Percentiles rank a stretch among this genome's conserved stretches.
Conservation (phyloP, 2,888 invertebrate genomes). For the Phortica magna region DNA sequence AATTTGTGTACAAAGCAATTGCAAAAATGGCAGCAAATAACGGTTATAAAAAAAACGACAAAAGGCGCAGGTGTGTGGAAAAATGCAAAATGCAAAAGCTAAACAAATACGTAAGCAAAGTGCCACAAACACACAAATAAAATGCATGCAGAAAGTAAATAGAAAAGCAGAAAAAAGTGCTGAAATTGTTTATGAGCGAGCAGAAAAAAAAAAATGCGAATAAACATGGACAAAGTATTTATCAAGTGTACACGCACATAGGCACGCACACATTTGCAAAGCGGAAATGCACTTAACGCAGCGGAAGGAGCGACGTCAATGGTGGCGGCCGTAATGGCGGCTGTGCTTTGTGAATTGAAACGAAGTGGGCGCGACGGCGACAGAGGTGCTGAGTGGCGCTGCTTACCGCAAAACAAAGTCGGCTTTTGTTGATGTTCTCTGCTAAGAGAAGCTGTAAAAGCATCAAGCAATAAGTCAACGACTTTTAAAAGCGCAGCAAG, state of each 20-base stretch:
- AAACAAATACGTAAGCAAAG: slow-evolving; percentile 1
- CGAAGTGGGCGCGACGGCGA: too few species aligned
- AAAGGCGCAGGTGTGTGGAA: not conserved
- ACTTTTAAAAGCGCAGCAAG: too few species aligned
- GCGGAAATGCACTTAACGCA: slow-evolving; percentile 62
- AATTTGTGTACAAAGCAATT: slow-evolving; percentile 5
- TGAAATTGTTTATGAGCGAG: slow-evolving; percentile 14
- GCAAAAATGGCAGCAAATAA: not conserved
- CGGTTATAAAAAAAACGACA: not conserved
- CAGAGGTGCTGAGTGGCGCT: too few species aligned
- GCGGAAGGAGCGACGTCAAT: slow-evolving; percentile 25
- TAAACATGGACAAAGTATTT: slow-evolving; percentile 58
- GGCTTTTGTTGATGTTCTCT: too few species aligned
- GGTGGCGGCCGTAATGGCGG: slow-evolving; percentile 29
- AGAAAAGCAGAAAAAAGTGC: not conserved
- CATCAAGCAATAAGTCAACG: too few species aligned
- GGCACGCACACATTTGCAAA: slow-evolving; percentile 41
- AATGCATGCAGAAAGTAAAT: slow-evolving; percentile 21
- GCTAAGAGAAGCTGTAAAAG: too few species aligned
- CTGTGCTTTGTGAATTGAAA: not conserved
- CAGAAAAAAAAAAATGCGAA: slow-evolving; percentile 48
- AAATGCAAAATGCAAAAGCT: slow-evolving; percentile 6
- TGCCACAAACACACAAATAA: slow-evolving; percentile 17
- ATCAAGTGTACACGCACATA: slow-evolving; percentile 30
- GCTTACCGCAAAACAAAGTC: too few species aligned